phyloP scores from a whole-genome alignment of 2,113 vertebrate species.

The Psilopogon haemacephalus region DNA sequence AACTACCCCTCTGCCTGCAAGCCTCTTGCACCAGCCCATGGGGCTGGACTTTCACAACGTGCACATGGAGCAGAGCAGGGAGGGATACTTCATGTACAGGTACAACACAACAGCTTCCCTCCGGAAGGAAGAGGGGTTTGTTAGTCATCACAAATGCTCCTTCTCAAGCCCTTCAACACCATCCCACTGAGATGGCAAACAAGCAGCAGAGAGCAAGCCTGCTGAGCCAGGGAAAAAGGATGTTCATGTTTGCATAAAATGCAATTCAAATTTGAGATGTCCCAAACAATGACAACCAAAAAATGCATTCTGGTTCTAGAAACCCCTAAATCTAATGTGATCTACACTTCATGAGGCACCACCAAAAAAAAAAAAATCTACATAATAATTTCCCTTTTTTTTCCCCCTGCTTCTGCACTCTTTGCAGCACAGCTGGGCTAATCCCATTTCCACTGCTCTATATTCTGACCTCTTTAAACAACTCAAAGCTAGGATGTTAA shows the following conservation, averaged over 20 bases:
- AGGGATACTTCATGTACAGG: background rate
- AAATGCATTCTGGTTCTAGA: background rate
- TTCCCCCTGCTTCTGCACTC: background rate
- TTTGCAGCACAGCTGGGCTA: slow-evolving; percentile 17
- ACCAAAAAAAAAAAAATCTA: background rate
- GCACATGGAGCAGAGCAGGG: accelerated
- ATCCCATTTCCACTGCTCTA: background rate
- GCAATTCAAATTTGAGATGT: background rate
- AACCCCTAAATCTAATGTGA: background rate
- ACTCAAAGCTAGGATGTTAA: slow-evolving; percentile 9
- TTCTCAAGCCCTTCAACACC: background rate
- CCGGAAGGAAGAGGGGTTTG: background rate
- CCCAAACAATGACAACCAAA: background rate
- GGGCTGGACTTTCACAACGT: background rate
- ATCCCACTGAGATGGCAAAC: background rate
- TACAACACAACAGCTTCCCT: background rate
- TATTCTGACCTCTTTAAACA: slow-evolving; percentile 39
- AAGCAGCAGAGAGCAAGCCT: background rate
- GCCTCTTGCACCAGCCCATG: background rate
- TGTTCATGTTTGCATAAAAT: background rate
- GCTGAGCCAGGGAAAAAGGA: background rate
- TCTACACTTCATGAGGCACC: background rate
- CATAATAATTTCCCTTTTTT: background rate
- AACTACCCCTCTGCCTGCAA: background rate
- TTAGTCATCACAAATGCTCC: background rate